Percentiles rank a stretch among this genome's conserved stretches.
Conservation (phyloP, 2,888 invertebrate genomes). For the Conchocele bisecta region DNA sequence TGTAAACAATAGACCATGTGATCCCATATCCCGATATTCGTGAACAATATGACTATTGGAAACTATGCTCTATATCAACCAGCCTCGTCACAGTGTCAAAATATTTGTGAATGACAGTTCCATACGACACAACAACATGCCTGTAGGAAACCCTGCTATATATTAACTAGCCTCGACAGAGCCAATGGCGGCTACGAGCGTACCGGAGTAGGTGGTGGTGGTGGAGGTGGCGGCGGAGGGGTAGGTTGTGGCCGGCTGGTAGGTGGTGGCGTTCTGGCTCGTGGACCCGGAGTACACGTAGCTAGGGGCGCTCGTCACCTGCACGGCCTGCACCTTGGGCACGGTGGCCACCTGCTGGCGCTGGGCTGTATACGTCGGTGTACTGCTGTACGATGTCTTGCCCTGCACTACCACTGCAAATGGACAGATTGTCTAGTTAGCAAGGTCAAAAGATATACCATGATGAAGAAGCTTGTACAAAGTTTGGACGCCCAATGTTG, state of each 20-base stretch:
- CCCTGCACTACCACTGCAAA: constrained; percentile 68
- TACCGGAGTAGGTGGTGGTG: constrained; percentile 68
- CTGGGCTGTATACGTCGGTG: constrained; percentile 72
- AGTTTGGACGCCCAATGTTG: too few species aligned
- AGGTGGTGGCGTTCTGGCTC: constrained; percentile 70
- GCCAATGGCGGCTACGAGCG: too few species aligned
- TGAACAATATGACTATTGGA: too few species aligned
- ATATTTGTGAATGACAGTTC: too few species aligned
- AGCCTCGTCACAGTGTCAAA: too few species aligned
- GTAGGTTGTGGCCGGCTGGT: constrained; percentile 63
- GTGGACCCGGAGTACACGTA: constrained; percentile 76
- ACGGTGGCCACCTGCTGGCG: constrained; percentile 70
- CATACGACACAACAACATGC: too few species aligned
- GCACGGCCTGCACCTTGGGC: constrained; percentile 74
- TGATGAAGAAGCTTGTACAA: too few species aligned
- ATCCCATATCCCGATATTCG: too few species aligned
- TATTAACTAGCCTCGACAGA: not conserved
- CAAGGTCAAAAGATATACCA: too few species aligned
- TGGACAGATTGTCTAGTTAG: not conserved
- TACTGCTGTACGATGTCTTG: constrained; percentile 73
- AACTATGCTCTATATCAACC: too few species aligned
- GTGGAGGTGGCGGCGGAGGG: constrained; percentile 70
- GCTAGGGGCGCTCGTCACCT: constrained; percentile 74
- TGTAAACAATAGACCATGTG: too few species aligned
- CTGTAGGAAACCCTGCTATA: too few species aligned